Base-by-base conservation (phyloP, 2,888 invertebrate species). In the Parochlus steinenii region DNA sequence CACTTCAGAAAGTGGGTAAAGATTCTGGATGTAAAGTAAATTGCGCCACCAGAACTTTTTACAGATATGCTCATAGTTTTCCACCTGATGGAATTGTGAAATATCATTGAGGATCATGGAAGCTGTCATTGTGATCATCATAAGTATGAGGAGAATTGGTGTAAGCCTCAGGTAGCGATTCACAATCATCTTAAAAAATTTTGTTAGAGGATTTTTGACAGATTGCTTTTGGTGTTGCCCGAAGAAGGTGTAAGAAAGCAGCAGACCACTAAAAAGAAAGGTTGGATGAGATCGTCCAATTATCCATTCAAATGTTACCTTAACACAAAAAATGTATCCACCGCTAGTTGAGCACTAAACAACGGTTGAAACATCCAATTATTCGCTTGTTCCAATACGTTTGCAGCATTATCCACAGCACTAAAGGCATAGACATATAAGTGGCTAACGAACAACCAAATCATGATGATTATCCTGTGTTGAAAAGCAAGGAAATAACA, bases 21-120 rank as follows among this genome's bases (percentile, higher is more conserved):
- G 40, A 39, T 46, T 48, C 31, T 47, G 47, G 3, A 48, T 45
- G 44, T 63, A 65, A 3, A 66, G 44, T 4, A 65, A 28, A 46
- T 65, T 65, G 41, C 63, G 52, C 65, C 65, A 65, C 65, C 65
- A 65, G 42, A 62, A 62, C 40, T 43, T 58, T 3, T 53, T 46
- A 42, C 66, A 65, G n/a, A 47, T 41, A 1, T 52, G 49, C 15
- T 61, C 55, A 6, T 54, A 48, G 12, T 48, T 45, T 43, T 65
- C 64, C 7, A 43, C 42, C 34, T 52, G 47, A 38, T 52, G 44
- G 41, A 61, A 54, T 14, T 53, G 47, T 5, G 63, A 58, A 2
- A 49, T 50, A 33, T 55, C 46, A 3, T 47, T 49, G 33, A 58
- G 54, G 46, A 53, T 58, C 1, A 49, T 47, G n/a, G 53, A 52